These are phyloP conservation scores for Troides oblongomaculatus DNA, from an alignment of 2,888 invertebrate genomes.

Conservation along the genomic window DNA sequence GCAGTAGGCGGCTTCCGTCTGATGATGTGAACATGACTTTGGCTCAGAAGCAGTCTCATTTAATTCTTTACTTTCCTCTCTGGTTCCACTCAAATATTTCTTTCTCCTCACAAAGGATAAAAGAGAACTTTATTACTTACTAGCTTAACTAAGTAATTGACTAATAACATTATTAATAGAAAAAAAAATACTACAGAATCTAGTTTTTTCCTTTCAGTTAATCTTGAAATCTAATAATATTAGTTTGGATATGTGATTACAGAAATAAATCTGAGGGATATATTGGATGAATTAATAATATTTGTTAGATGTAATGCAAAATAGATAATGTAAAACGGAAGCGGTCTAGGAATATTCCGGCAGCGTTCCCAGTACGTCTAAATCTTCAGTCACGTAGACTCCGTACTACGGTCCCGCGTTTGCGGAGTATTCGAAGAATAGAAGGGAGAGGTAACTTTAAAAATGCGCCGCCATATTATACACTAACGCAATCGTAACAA, in stretches of 20 bases:
- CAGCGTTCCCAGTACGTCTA: constrained; percentile 6
- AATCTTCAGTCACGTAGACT: constrained; percentile 11
- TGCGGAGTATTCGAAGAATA: not conserved
- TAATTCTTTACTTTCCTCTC: no score
- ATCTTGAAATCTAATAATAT: not conserved
- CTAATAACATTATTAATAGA: no score
- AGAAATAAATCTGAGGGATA: not conserved
- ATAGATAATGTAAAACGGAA: constrained; percentile 1
- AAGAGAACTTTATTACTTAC: no score
- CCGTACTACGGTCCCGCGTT: constrained; percentile 5
- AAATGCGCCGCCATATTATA: constrained; percentile 21
- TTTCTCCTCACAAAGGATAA: no score
- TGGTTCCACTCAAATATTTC: no score
- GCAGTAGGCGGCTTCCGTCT: no score
- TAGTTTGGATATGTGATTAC: not conserved
- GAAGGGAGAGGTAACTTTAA: constrained; percentile 12
- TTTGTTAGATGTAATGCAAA: not conserved
- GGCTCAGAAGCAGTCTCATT: no score
- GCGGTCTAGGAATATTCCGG: constrained; percentile 14
- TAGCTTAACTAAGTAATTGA: no score
- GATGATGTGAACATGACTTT: no score
- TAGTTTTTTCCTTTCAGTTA: no score
- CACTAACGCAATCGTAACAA: constrained; percentile 33
- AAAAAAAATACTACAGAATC: no score
- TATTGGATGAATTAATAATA: not conserved